phyloP scores from a whole-genome alignment of 2,113 vertebrate genomes.

The Nothocercus nigrocapillus region DNA sequence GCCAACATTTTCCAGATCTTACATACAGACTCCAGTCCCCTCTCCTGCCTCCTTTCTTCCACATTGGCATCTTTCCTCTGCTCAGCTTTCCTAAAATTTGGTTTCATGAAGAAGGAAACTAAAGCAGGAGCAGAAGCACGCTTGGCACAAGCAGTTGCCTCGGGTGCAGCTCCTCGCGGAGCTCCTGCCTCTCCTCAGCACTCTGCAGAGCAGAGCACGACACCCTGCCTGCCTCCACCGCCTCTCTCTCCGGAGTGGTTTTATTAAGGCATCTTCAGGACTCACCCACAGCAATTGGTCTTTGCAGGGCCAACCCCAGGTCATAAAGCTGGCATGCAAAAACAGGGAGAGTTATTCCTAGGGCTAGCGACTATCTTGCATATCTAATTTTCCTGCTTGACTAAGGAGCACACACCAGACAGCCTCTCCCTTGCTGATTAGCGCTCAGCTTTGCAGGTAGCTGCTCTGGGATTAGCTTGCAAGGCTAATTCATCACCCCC shows the following conservation, averaged over 20 bases:
- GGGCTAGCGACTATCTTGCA: background rate
- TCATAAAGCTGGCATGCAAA: background rate
- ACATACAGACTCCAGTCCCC: background rate
- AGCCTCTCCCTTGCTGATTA: background rate
- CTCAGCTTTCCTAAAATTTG: background rate
- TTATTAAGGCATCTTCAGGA: background rate
- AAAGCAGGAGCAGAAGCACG: background rate
- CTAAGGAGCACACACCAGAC: background rate
- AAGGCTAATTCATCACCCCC: background rate
- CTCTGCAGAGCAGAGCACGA: rapidly evolving
- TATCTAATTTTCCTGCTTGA: background rate
- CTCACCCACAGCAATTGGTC: background rate
- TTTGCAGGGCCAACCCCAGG: background rate
- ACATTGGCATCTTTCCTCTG: background rate
- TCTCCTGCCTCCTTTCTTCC: background rate
- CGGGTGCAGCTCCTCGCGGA: background rate
- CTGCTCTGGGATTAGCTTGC: background rate
- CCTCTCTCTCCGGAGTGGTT: background rate
- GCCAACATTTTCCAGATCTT: background rate
- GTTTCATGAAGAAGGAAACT: background rate
- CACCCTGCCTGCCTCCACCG: background rate
- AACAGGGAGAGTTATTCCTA: background rate
- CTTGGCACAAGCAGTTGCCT: background rate
- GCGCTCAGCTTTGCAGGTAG: background rate
- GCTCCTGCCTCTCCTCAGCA: background rate